Base-by-base conservation (phyloP, 2,888 invertebrate genomes). In the Ophioninae sp. region DNA sequence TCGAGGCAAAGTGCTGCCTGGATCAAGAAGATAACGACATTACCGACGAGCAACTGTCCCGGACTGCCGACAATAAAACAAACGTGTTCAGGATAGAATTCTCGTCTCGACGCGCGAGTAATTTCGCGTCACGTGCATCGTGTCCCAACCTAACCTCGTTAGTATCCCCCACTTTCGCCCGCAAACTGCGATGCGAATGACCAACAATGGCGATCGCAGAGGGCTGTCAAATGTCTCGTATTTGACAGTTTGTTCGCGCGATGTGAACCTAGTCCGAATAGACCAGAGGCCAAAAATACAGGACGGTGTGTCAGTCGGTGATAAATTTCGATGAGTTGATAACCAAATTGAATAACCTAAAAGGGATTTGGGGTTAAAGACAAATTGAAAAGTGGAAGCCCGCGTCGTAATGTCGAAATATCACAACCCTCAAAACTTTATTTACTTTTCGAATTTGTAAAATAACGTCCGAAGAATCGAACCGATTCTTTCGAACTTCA, bases 201-300 rank as follows among this genome's bases (percentile, higher is more conserved):
- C 50, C 59, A 89, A 88, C 88, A 90, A 90, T 89, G 90, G 89
- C 89, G 87, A 89, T 88, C 87, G 83, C 69, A 84, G 69, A 85
- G 86, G 87, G 76, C 87, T 90, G 90, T 90, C 90, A 90, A 73
- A 83, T 73, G 79, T 85, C 86, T 79, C 82, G 85, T 84, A 87
- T 85, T 86, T 88, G 89, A 88, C 87, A 87, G 86, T 84, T 50
- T 56, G 8, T 13, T 23, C 57, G 44, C 23, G 61, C 50, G 50
- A 50, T 8, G 10, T 17, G 39, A 39, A 6, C 30, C n/a, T 20
- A 10, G 30, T 57, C 21, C 44, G 37, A n/a, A 0, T 61, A n/a
- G 10, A 62, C 30, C 50, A 77, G 37, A 77, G 8, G 20, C 30
- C 20, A 69, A 77, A 62, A 20, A 37, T 69, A 69, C 7, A 44